Percentiles rank a stretch among this genome's conserved stretches.
These are phyloP conservation scores for Drosophila prosaltans DNA, from an alignment of 1,140 invertebrate genomes.

Conservation along the genomic window DNA sequence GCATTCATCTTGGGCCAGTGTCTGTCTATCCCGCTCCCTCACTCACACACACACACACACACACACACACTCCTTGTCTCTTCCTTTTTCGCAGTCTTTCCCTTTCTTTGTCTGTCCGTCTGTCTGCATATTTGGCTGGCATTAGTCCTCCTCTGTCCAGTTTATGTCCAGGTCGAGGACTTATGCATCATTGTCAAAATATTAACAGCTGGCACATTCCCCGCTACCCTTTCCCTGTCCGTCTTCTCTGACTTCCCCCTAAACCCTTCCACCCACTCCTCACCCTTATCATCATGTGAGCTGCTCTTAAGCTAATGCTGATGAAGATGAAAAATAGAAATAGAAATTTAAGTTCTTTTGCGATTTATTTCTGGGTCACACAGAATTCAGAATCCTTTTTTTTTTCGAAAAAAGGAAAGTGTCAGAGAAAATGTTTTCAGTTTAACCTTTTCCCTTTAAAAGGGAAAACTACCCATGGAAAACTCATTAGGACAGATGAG, in stretches of 20 bases:
- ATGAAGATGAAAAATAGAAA: conserved; percentile 73
- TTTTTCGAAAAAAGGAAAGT: background rate
- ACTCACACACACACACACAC: conserved; percentile 17
- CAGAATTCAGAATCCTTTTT: conserved; percentile 2
- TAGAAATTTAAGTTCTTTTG: conserved; percentile 27
- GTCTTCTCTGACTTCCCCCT: conserved; percentile 20
- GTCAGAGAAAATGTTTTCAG: conserved; percentile 7
- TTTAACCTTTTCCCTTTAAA: conserved; percentile 4
- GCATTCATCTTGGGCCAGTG: conserved; percentile 76
- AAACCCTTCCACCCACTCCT: background rate
- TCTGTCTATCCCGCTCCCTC: conserved; percentile 60
- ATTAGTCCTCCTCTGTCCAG: conserved; percentile 23
- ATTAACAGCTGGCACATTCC: conserved; percentile 76
- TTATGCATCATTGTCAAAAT: conserved; percentile 80
- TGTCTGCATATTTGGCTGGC: conserved; percentile 27
- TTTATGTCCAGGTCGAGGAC: conserved; percentile 49
- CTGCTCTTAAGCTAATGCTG: conserved; percentile 55
- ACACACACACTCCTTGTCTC: background rate
- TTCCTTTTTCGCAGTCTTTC: background rate
- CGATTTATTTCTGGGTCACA: background rate
- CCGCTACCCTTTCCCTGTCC: background rate
- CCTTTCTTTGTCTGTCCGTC: conserved; percentile 14
- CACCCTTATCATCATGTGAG: conserved; percentile 45
- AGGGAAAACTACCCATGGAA: background rate
- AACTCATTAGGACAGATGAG: background rate